These are phyloP conservation scores for Drosophila hydei DNA, from an alignment of 1,140 invertebrate genomes.

Conservation along the genomic window DNA sequence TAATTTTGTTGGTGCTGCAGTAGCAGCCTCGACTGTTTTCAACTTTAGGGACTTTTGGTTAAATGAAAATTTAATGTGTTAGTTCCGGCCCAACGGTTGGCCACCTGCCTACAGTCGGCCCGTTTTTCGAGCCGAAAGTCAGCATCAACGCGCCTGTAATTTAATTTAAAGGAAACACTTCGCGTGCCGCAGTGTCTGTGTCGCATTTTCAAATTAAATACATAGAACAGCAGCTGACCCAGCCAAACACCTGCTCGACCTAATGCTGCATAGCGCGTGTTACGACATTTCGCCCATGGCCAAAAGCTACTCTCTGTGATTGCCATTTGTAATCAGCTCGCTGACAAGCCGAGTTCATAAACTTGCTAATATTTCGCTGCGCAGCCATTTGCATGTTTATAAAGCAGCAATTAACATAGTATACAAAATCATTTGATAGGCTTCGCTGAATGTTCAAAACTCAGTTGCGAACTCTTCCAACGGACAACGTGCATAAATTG, in stretches of 20 bases:
- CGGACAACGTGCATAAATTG: slow-evolving; percentile 7
- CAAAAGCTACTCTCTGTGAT: slow-evolving; percentile 11
- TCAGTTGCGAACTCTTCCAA: slow-evolving; percentile 1
- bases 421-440: slow-evolving; percentile 1
- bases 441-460: slow-evolving; percentile 17
- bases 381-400: slow-evolving; percentile 31
- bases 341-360: slow-evolving; percentile 32
- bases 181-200: slow-evolving; percentile 41
- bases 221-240: slow-evolving; percentile 21
- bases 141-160: slow-evolving; percentile 45
- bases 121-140: slow-evolving; percentile 2
- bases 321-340: slow-evolving; percentile 27
- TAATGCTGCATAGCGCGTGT: not conserved
- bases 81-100: slow-evolving; percentile 26
- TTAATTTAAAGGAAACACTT: slow-evolving; percentile 48
- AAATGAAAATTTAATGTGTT: slow-evolving; percentile 55
- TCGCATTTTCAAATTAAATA: slow-evolving; percentile 59
- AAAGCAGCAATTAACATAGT: slow-evolving; percentile 25
- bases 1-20: slow-evolving; percentile 5
- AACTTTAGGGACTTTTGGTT: slow-evolving; percentile 49
- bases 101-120: not conserved
- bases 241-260: slow-evolving; percentile 36
- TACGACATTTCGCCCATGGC: slow-evolving; percentile 20
- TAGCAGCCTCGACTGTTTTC: slow-evolving; percentile 19
- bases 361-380: slow-evolving; percentile 23